Percentiles rank a stretch among this genome's conserved stretches.
phyloP scores from a whole-genome alignment of 2,113 vertebrate genomes.

The Dipodomys merriami region DNA sequence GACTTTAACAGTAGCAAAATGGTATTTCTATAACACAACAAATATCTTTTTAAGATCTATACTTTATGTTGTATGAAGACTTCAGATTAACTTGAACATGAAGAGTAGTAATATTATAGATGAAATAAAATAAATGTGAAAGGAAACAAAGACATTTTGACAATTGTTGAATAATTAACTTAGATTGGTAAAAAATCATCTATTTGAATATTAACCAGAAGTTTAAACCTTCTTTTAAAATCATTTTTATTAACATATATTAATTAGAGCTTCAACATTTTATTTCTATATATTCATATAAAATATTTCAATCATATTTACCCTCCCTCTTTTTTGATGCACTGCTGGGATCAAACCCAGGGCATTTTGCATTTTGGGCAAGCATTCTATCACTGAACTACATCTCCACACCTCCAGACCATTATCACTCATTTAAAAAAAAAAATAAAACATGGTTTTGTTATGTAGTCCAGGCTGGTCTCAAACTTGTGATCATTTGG shows the following conservation, averaged over 20 bases:
- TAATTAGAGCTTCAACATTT: too few relatives aligned
- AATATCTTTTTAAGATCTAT: slow-evolving; percentile 41
- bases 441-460: too few relatives aligned
- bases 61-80: slow-evolving; percentile 22
- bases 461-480: too few relatives aligned
- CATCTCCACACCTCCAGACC: too few relatives aligned
- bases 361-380: too few relatives aligned
- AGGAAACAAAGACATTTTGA: slow-evolving; percentile 35
- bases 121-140: slow-evolving; percentile 54
- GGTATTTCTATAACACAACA: slow-evolving; percentile 1
- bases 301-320: too few relatives aligned
- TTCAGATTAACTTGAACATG: slow-evolving; percentile 46
- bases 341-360: neutral
- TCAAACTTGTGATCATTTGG: too few relatives aligned
- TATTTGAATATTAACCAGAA: slow-evolving; percentile 16
- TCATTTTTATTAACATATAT: too few relatives aligned
- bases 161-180: slow-evolving; percentile 11
- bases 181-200: neutral
- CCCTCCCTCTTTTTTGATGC: neutral
- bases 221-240: neutral
- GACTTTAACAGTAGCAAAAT: neutral
- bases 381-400: too few relatives aligned
- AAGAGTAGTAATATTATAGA: slow-evolving; percentile 28
- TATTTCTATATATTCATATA: too few relatives aligned
- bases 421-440: too few relatives aligned